Conservation (phyloP, 35 echinoderm and acorn worm genomes). For the Apostichopus californicus region DNA sequence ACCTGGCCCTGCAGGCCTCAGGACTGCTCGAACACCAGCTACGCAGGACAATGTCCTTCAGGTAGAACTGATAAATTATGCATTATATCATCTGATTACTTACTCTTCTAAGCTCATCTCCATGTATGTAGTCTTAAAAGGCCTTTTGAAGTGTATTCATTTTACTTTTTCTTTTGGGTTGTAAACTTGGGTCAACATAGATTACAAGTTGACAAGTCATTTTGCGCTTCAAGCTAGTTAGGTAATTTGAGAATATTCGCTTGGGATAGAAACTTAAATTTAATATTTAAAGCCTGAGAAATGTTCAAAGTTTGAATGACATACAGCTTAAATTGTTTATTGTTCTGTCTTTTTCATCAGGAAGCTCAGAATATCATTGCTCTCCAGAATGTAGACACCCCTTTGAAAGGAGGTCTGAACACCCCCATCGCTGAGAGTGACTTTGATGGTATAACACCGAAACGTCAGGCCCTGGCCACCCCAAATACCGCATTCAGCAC, state of each 20-base stretch:
- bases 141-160: too few relatives aligned
- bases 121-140: too few relatives aligned
- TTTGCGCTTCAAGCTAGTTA: too few relatives aligned
- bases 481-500: conserved; percentile 93
- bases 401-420: conserved; percentile 91
- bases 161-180: too few relatives aligned
- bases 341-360: conserved; percentile 58
- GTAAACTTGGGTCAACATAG: too few relatives aligned
- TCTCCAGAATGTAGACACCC: conserved; percentile 94
- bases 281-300: too few relatives aligned
- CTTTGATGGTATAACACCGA: conserved; percentile 93
- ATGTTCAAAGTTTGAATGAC: too few relatives aligned
- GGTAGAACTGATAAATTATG: conserved; percentile 43
- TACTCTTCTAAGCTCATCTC: too few relatives aligned
- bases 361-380: conserved; percentile 98
- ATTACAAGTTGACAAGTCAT: too few relatives aligned
- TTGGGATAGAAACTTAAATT: too few relatives aligned
- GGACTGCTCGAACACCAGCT: conserved; percentile 85
- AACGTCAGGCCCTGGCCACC: conserved; percentile 74
- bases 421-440: conserved; percentile 82
- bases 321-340: too few relatives aligned
- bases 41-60: conserved; percentile 85
- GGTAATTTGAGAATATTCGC: too few relatives aligned
- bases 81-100: not conserved
- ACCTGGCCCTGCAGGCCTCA: conserved; percentile 68